A percentile compares a stretch with the other conserved stretches of the same genome.
Conservation (phyloP, 2,113 vertebrate species). For the Pluvianellus socialis region DNA sequence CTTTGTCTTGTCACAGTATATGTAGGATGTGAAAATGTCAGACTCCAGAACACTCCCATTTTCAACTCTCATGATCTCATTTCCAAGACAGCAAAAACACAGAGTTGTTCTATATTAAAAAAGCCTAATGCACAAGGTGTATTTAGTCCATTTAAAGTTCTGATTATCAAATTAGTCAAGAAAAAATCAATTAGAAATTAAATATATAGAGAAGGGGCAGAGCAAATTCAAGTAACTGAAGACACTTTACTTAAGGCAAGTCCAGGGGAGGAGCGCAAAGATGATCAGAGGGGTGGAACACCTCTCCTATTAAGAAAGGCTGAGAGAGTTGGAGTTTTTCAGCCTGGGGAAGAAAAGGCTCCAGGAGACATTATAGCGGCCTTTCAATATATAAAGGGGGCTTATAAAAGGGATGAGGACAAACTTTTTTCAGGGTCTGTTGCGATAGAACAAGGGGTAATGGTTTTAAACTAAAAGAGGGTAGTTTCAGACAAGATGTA, state of each 20-base stretch:
- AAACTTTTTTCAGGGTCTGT: no score
- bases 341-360: neutral
- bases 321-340: accelerated
- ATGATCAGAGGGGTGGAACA: neutral
- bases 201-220: neutral
- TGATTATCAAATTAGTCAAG: neutral
- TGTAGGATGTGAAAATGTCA: accelerated
- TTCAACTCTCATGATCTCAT: neutral
- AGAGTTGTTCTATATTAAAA: neutral
- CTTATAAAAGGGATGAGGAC: no score
- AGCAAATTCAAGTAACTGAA: neutral
- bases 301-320: accelerated
- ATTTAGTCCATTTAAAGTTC: neutral
- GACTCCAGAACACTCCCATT: neutral
- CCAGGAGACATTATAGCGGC: neutral
- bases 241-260: neutral
- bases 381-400: neutral
- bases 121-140: neutral
- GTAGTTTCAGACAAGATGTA: neutral
- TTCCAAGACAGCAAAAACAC: neutral
- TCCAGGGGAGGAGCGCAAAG: no score
- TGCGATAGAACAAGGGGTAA: no score
- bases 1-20: neutral
- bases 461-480: neutral
- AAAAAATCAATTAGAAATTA: neutral